Evolutionary conservation across 2,113 vertebrate genomes (phyloP).

Genomic region (Pipra filicauda): DNA sequence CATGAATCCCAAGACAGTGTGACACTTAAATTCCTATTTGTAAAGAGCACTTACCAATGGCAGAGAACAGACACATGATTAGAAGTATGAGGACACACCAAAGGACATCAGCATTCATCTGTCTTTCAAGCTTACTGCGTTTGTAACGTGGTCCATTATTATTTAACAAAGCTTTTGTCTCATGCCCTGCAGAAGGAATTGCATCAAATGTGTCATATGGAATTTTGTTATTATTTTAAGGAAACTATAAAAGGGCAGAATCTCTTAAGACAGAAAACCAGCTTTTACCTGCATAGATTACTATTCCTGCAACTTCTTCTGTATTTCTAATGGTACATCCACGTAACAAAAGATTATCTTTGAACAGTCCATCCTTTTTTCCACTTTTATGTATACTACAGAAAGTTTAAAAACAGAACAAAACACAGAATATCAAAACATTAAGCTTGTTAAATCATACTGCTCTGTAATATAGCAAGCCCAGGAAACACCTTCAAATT

Average conservation of each 20-base stretch:
- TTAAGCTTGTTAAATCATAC: not conserved
- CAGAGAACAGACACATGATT: constrained; percentile 90
- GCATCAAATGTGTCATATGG: not conserved
- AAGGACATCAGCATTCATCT: constrained; percentile 95
- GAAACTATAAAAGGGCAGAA: not conserved
- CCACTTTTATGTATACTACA: constrained; percentile 84
- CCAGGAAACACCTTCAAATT: not conserved
- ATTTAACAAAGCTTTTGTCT: constrained; percentile 97
- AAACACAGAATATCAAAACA: not conserved
- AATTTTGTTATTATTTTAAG: not conserved
- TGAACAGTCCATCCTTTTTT: constrained; percentile 85
- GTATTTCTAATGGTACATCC: constrained; percentile 97
- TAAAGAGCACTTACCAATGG: constrained; percentile 82
- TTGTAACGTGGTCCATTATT: constrained; percentile 97
- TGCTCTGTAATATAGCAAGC: not conserved
- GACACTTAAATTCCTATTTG: not conserved
- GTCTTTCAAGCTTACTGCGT: constrained; percentile 93
- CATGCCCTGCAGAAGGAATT: constrained; percentile 82
- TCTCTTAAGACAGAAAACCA: not conserved
- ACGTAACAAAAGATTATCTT: constrained; percentile 92
- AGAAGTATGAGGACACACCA: constrained; percentile 97
- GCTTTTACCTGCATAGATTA: constrained; percentile 91
- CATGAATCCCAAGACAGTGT: not conserved
- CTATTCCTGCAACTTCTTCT: constrained; percentile 92
- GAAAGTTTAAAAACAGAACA: constrained; percentile 15